Evolutionary conservation across 2,113 vertebrate genomes (phyloP).

Genomic region (Daphoenositta chrysoptera): DNA sequence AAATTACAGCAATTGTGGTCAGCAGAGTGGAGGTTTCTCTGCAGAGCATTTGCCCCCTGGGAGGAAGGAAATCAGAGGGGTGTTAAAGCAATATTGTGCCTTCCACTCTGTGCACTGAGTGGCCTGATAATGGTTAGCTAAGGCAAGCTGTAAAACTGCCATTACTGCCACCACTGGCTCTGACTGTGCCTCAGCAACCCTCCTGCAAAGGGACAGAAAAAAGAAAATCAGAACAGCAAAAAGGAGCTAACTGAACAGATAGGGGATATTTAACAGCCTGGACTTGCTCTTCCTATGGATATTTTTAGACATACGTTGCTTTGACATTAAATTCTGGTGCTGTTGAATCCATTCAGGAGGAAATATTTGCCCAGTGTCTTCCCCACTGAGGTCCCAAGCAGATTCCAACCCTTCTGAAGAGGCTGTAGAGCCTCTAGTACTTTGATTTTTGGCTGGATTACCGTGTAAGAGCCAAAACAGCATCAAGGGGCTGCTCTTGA

Average conservation of each 20-base stretch:
- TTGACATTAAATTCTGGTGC: not conserved
- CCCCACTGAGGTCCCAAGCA: not conserved
- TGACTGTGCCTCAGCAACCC: not conserved
- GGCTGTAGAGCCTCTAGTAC: not conserved
- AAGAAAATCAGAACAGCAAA: not conserved
- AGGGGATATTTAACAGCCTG: not conserved
- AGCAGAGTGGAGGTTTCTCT: conserved; percentile 59
- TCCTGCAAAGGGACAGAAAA: not conserved
- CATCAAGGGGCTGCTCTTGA: not conserved
- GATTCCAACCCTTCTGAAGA: not conserved
- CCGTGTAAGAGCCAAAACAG: not conserved
- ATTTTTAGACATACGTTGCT: not conserved
- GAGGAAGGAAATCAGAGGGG: conserved; percentile 68
- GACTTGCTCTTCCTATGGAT: not conserved
- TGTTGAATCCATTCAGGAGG: not conserved
- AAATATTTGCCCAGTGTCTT: not conserved
- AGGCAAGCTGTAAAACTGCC: conserved; percentile 28
- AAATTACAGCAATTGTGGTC: conserved; percentile 71
- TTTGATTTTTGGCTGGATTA: not conserved
- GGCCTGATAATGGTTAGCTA: conserved; percentile 42
- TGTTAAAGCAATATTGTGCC: conserved; percentile 63
- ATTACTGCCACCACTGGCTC: conserved; percentile 25
- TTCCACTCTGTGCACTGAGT: not conserved
- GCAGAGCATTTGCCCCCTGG: conserved; percentile 47
- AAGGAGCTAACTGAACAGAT: not conserved